A percentile compares a stretch with the other conserved stretches of the same genome.
phyloP scores from a whole-genome alignment of 2,888 invertebrate species.

The Agrenia bidenticulata region DNA sequence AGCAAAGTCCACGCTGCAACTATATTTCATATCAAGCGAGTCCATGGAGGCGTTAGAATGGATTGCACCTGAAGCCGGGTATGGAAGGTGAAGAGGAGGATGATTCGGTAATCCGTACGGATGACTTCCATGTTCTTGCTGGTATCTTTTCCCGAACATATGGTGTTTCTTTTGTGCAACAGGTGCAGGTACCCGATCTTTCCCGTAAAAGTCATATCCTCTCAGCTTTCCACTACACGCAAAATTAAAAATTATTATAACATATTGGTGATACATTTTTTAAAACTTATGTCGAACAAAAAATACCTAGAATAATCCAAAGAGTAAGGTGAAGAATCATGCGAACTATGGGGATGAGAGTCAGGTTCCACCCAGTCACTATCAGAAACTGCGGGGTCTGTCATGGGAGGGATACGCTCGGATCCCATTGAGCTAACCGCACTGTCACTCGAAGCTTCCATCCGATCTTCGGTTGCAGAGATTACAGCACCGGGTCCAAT shows the following conservation, averaged over 20 bases:
- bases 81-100: slow-evolving; percentile 36
- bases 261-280: slow-evolving; percentile 11
- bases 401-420: slow-evolving; percentile 62
- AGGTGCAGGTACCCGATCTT: slow-evolving; percentile 58
- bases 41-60: slow-evolving; percentile 58
- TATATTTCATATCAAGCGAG: slow-evolving; percentile 67
- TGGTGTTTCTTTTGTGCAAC: slow-evolving; percentile 89
- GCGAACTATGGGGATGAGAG: slow-evolving; percentile 69
- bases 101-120: slow-evolving; percentile 43
- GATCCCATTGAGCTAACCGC: slow-evolving; percentile 92
- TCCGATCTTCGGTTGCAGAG: slow-evolving; percentile 60
- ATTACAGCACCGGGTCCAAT: slow-evolving; percentile 27
- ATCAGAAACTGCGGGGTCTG: slow-evolving; percentile 80
- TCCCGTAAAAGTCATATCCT: slow-evolving; percentile 53
- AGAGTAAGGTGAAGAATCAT: slow-evolving; percentile 64
- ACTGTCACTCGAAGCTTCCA: slow-evolving; percentile 85
- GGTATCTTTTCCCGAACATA: slow-evolving; percentile 85
- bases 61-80: slow-evolving; percentile 54
- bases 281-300: background rate
- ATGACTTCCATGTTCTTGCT: slow-evolving; percentile 63
- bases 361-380: slow-evolving; percentile 88
- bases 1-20: slow-evolving; percentile 68
- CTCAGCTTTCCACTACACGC: slow-evolving; percentile 50
- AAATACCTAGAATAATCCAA: slow-evolving; percentile 65
- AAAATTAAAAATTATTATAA: slow-evolving; percentile 8